phyloP scores from a whole-genome alignment of 2,113 vertebrate species.

The Bubo bubo region DNA sequence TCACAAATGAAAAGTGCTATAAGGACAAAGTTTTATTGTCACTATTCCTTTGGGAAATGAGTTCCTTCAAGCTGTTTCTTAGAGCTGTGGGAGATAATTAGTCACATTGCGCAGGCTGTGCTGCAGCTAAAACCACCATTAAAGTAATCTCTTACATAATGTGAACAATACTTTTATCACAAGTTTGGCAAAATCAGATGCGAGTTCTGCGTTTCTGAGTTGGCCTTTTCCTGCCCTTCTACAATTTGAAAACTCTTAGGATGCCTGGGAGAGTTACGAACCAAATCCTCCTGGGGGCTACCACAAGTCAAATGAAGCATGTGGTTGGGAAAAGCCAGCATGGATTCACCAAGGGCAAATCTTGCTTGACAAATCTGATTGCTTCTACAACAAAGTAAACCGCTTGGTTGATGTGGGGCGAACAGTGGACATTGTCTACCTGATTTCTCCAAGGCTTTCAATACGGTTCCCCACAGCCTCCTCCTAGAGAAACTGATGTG shows the following conservation, averaged over 20 bases:
- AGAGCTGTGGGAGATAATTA: conserved; percentile 19
- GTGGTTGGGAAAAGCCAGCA: no score
- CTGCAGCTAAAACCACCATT: not conserved
- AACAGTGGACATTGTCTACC: no score
- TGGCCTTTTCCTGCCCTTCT: not conserved
- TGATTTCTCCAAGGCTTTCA: no score
- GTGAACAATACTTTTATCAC: not conserved
- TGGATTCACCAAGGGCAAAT: no score
- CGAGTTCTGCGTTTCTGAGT: not conserved
- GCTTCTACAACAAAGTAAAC: no score
- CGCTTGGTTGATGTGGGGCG: no score
- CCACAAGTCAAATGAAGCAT: no score
- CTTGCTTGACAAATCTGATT: no score
- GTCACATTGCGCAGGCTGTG: not conserved
- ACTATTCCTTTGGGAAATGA: conserved; percentile 3
- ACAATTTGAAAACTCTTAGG: not conserved
- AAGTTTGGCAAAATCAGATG: not conserved
- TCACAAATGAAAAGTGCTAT: not conserved
- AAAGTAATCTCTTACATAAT: not conserved
- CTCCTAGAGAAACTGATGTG: no score
- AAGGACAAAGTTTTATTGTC: conserved; percentile 38
- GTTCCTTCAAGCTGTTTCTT: not conserved
- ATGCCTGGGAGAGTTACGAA: not conserved
- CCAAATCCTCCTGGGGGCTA: no score
- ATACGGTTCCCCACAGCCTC: no score